Evolutionary conservation across 2,888 invertebrate species (phyloP).

Genomic region (Archaeoteleia sp.): DNA sequence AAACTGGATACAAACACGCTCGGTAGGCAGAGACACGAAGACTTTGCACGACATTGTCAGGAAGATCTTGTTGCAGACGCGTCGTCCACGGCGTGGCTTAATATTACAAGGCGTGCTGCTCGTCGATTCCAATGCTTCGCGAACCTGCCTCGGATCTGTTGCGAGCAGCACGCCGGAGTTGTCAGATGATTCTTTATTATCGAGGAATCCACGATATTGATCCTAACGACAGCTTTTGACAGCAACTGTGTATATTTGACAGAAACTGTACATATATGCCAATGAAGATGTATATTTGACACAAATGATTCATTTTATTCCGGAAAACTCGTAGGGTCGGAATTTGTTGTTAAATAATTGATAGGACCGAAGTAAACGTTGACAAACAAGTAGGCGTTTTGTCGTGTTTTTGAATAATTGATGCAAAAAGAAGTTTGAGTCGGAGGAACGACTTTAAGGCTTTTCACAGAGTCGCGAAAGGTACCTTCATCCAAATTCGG

Average conservation of each 20-base stretch:
- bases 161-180: conserved; percentile 18
- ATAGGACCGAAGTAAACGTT: no score
- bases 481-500: conserved; percentile 19
- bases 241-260: no score
- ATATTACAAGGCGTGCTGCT: conserved; percentile 38
- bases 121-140: conserved; percentile 38
- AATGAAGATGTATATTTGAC: no score
- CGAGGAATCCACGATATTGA: no score
- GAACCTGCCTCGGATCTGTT: conserved; percentile 26
- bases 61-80: conserved; percentile 25
- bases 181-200: no score
- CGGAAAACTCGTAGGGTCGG: no score
- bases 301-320: no score
- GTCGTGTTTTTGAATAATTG: no score
- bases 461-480: conserved; percentile 16
- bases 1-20: conserved; percentile 39
- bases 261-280: no score
- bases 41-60: conserved; percentile 33
- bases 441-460: conserved; percentile 13
- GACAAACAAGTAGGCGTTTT: no score
- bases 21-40: conserved; percentile 32
- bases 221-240: no score
- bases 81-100: conserved; percentile 37
- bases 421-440: conserved; percentile 11
- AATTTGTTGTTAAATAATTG: no score